Percentiles rank a stretch among this genome's conserved stretches.
These are phyloP conservation scores for Parazoanthus atlanticus DNA, from an alignment of 92 coral and sea anemone species.

Conservation along the genomic window DNA sequence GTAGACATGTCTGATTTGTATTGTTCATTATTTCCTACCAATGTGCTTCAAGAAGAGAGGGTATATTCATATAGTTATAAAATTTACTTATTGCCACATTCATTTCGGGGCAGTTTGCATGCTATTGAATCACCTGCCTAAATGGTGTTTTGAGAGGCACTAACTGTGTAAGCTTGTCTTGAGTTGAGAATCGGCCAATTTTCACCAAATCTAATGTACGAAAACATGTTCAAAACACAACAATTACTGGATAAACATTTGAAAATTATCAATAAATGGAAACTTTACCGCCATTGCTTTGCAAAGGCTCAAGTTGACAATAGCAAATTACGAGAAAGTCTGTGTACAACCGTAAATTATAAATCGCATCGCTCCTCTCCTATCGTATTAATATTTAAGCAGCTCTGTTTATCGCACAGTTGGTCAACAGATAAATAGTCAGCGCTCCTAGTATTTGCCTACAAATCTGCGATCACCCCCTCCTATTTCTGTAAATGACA, in stretches of 20 bases:
- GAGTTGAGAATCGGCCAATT: background rate
- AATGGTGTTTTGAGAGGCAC: background rate
- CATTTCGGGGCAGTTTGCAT: background rate
- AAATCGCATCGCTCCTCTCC: conserved; percentile 2
- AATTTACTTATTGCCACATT: background rate
- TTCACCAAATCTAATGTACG: conserved; percentile 3
- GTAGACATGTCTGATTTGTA: background rate
- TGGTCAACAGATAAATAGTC: background rate
- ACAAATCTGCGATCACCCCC: conserved; percentile 7
- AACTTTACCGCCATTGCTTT: background rate
- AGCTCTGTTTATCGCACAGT: conserved; percentile 18
- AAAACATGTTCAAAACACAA: background rate
- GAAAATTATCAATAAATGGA: background rate
- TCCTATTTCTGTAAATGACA: background rate
- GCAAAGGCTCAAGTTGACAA: background rate
- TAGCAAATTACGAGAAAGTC: background rate
- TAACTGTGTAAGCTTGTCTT: background rate
- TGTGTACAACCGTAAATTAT: background rate
- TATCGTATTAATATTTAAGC: conserved; percentile 7
- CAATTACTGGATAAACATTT: background rate
- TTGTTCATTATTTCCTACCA: background rate
- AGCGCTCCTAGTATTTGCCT: background rate
- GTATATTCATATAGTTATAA: too few species aligned
- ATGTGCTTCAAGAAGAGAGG: background rate
- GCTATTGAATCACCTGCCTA: background rate